Evolutionary conservation across 2,113 vertebrate genomes (phyloP), one percentile per base, ranked within the genome.

Genomic region (Aythya baeri): DNA sequence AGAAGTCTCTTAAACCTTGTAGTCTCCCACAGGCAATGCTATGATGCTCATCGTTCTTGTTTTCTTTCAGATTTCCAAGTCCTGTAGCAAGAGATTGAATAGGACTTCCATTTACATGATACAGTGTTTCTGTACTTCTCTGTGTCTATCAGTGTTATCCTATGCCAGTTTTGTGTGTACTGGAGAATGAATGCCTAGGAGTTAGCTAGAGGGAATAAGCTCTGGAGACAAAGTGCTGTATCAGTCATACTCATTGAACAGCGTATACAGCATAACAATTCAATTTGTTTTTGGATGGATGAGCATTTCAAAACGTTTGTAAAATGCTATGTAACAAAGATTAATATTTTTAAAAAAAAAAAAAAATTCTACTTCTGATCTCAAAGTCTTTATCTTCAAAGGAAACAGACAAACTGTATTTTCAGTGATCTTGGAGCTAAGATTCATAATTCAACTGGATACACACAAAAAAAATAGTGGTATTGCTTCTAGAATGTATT

Each of bases 41-140:
- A 4, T 9, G 2, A 17, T 78, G 3, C 6, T 63, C 17, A 38
- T 13, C 3, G 0, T 62, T 67, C 2, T 9, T 8, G 11, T 46
- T 46, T 46, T n/a, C 34, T 74, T 88, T 78, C 50, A 44, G 43
- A 62, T 20, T 27, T 65, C 49, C 21, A 52, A 27, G 11, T 63
- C n/a, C 57, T 26, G 10, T 26, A 10, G 16, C 11, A 91, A 66
- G 22, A 78, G 11, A 36, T 17, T 57, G 80, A 65, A 71, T n/a
- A 66, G 16, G 21, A 36, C 16, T 86, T 88, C 32, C 59, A 9
- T 21, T 80, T 50, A 55, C 41, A 26, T 32, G 3, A 13, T 41
- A 6, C 15, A 57, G 9, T 5, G 11, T 66, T 82, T 65, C 31
- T 88, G 4, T 34, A 41, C 31, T 71, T 73, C 20, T 61, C 21